Base-by-base conservation (phyloP, 2,113 vertebrate species). In the Colistium nudipinnis region DNA sequence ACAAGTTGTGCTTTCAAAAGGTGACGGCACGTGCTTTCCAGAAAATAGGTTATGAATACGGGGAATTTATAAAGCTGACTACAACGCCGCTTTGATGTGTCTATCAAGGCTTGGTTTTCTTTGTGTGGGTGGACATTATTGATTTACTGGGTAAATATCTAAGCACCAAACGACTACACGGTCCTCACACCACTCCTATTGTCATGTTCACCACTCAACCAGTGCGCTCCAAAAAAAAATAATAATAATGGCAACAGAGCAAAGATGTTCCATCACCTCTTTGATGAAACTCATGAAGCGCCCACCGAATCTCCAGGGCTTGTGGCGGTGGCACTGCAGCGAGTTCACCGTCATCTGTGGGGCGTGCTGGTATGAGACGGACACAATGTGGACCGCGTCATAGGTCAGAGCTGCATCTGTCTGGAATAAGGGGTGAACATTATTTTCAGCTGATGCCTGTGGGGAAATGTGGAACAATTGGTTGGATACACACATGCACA, bases 291-390 rank as follows among this genome's bases (percentile, higher is more conserved):
- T 97, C 97, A 99, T 99, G 90, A 94, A 94, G 87, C 97, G 97
- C 1, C 95, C 95, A 0, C 98, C 98, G 3, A 99, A 99, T 82
- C 98, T 92, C 98, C 98, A 99, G 76, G 98, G 97, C 80, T 99
- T 99, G 92, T 99, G 98, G 12, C 98, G 94, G 63, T 99, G 97
- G 87, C 98, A 99, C 90, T 99, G 98, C 87, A 99, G 92, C 3
- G 98, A 99, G 92, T 99, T 99, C 5, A 99, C 98, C 0, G 97
- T 99, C 98, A 99, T 99, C 93, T 97, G 96, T 0, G 97, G 96
- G 0, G 97, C 96, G 7, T 97, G 93, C 90, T 99, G 98, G 91
- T 98, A 99, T 77, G 97, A 99, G 59, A 99, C 96, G 1, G 98
- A 99, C 70, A 99, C 97, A 70, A 99, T 98, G 90, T 99, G 98